A percentile compares a stretch with the other conserved stretches of the same genome.
These are phyloP conservation scores for Odontophorus gujanensis DNA, from an alignment of 2,113 vertebrate genomes.

Conservation along the genomic window DNA sequence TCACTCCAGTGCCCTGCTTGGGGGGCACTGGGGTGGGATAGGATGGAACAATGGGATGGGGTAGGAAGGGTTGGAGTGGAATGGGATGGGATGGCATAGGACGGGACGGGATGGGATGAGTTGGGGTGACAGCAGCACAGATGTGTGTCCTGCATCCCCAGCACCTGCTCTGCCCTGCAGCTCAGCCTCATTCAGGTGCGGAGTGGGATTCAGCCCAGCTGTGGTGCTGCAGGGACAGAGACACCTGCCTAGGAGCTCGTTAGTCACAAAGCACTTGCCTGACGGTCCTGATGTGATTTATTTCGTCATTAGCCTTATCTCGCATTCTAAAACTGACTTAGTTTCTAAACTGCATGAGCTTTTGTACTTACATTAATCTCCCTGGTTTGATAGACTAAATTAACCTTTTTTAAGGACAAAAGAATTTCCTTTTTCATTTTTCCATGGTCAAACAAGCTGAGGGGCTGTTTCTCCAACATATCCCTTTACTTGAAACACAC, in stretches of 20 bases:
- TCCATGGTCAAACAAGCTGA: neutral
- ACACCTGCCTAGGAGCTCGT: neutral
- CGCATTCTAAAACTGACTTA: conserved; percentile 38
- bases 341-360: conserved; percentile 29
- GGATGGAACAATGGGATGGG: neutral
- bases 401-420: neutral
- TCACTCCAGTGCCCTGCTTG: rapidly evolving
- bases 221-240: neutral
- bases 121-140: neutral
- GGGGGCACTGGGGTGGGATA: neutral
- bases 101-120: neutral
- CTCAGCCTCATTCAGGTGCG: neutral
- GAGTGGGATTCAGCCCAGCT: neutral
- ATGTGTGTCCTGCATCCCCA: neutral
- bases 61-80: neutral
- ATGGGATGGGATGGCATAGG: neutral
- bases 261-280: neutral
- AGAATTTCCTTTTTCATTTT: neutral
- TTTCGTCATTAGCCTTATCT: conserved; percentile 60
- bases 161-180: neutral
- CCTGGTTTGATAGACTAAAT: neutral
- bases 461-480: neutral
- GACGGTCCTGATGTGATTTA: conserved; percentile 38
- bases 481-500: neutral
- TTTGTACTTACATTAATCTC: conserved; percentile 30